Evolutionary conservation across 2,888 invertebrate species (phyloP).

Genomic region (Chironomus riparius): DNA sequence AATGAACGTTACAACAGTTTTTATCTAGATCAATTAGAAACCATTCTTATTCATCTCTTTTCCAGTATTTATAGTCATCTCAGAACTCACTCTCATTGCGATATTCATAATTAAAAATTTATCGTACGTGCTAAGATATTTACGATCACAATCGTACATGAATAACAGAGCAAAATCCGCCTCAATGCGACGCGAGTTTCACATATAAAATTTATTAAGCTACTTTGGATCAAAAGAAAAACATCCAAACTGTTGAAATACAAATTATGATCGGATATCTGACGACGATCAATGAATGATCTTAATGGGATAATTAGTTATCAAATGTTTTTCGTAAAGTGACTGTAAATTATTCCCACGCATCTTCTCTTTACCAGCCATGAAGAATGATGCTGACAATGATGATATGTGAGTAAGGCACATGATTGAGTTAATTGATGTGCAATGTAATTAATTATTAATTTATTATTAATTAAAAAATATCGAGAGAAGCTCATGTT

Average conservation of each 20-base stretch:
- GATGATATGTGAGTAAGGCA: too few relatives aligned
- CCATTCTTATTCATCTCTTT: too few relatives aligned
- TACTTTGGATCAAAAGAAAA: too few relatives aligned
- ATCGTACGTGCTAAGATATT: not conserved
- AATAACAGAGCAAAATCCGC: not conserved
- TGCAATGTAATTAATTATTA: not conserved
- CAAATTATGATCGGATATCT: not conserved
- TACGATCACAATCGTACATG: not conserved
- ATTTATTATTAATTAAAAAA: not conserved
- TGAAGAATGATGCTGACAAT: too few relatives aligned
- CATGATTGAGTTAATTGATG: not conserved
- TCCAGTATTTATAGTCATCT: too few relatives aligned
- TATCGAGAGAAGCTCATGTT: not conserved
- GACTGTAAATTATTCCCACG: constrained; percentile 20
- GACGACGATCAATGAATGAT: not conserved
- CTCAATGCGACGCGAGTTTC: too few relatives aligned
- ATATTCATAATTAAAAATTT: not conserved
- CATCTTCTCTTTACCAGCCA: not conserved
- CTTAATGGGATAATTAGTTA: constrained; percentile 24
- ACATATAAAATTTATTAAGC: too few relatives aligned
- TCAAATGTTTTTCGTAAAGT: constrained; percentile 1
- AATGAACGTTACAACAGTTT: too few relatives aligned
- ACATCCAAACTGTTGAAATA: not conserved
- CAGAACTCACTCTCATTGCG: too few relatives aligned
- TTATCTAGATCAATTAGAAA: too few relatives aligned